Evolutionary conservation across 2,113 vertebrate species (phyloP).

Genomic region (Potamarius usumacintae): DNA sequence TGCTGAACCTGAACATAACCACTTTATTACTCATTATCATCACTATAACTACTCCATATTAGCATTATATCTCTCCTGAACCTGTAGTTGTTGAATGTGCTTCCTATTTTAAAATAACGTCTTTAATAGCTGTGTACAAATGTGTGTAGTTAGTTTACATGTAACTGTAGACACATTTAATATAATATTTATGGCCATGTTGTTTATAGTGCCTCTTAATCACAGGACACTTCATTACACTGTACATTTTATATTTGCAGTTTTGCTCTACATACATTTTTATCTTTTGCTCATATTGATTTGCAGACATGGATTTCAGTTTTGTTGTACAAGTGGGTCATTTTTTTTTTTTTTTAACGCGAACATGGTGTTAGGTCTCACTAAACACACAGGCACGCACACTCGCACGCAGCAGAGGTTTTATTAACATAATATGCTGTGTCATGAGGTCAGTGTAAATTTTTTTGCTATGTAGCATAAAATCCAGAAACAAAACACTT

Average conservation of each 20-base stretch:
- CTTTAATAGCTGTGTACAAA: too few relatives aligned
- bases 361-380: too few relatives aligned
- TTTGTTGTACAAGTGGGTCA: not conserved
- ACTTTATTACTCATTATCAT: not conserved
- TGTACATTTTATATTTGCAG: not conserved
- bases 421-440: not conserved
- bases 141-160: too few relatives aligned
- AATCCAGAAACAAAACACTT: not conserved
- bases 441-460: not conserved
- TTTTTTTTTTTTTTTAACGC: not conserved
- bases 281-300: not conserved
- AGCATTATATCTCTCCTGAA: not conserved
- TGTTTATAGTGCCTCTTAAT: too few relatives aligned
- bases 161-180: too few relatives aligned
- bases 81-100: too few relatives aligned
- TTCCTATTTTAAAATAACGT: too few relatives aligned
- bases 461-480: not conserved
- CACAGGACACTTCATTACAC: not conserved
- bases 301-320: not conserved
- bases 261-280: not conserved
- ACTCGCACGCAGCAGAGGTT: not conserved
- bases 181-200: too few relatives aligned
- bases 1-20: not conserved
- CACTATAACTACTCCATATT: not conserved
- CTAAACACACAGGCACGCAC: not conserved